Base-by-base conservation (phyloP, 2,797 vertebrate genomes). In the Sphenopsis melanotis region DNA sequence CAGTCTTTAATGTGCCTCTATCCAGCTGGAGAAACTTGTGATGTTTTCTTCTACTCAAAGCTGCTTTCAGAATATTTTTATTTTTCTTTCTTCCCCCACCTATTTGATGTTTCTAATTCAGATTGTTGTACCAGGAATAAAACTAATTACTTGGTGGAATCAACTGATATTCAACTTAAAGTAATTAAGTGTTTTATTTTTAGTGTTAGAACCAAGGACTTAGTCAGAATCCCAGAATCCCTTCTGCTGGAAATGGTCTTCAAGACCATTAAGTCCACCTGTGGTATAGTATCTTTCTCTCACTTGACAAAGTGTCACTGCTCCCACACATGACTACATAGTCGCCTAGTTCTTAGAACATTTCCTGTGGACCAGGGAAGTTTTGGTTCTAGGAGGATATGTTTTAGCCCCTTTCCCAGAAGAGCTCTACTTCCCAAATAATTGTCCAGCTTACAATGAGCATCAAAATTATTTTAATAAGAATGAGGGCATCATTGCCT, bases 151-250 rank as follows among this genome's bases (percentile, higher is more conserved):
- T 80, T 85, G 11, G 49, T 85, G 41, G 19, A 78, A 90, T 92
- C 84, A 91, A 89, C 19, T 63, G 70, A 95, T 89, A 64, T 39
- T 27, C 71, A 83, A 90, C 93, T 82, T 85, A 91, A 82, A 65
- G 23, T 83, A 83, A 96, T 96, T 92, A 85, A 61, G 75, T 82
- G 16, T 86, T 96, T 95, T 59, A 84, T 72, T 96, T 71, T 41
- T 39, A 4, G 8, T 44, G 37, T 63, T 68, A 56, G 29, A 63
- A 52, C 8, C 18, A 56, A 50, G 41, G 26, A 80, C 39, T 32
- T 21, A 39, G 15, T 24, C 39, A 71, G 32, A 84, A 27, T 50
- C 9, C 47, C 44, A 68, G 49, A 80, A 69, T 21, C 12, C 7
- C 20, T 44, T 44, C 9, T 22, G 18, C 11, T 56, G 29, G 15